Evolutionary conservation across 2,888 invertebrate species (phyloP), one percentile per base, ranked within the genome.

Genomic region (Nemoura dubitans): DNA sequence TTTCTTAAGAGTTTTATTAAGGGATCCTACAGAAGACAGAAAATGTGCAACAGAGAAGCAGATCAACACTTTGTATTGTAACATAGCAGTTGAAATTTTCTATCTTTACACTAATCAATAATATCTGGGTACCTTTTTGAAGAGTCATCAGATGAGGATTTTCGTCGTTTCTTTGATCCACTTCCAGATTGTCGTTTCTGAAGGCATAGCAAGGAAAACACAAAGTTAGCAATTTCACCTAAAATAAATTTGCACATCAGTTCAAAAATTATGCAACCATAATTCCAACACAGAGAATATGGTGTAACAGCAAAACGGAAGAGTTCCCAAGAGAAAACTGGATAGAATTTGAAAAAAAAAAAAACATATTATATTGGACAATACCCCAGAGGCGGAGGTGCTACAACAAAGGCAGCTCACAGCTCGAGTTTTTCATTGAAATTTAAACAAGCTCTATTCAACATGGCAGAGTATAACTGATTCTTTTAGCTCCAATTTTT

Each of bases 131-230:
- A 94, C 94, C 93, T 93, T 88, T 93, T 93, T 89, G 93, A 92
- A 29, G 93, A 93, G 90, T 93, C 93, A 87, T 93, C 93, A 84
- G 93, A 92, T 78, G 92, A 92, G 86, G 93, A 92, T 88, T 92
- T 92, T 88, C 92, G 92, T 90, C 93, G 93, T 92, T 93, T 94
- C 91, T 94, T 94, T 86, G 89, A 88, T 87, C 87, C 85, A 83
- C 86, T 85, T 76, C 86, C 88, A 81, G 90, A 89, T 88, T 93
- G 92, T 91, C 93, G 94, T 91, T 93, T 94, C 93, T 94, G 92
- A 86, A 87, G 86, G 86, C 91, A 91, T 90, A 90, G 91, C 90
- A 88, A 89, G 90, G 90, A 86, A 89, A 83, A 89, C 86, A 27
- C 83, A 87, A 87, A 86, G 86, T 86, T 92, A 92, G 92, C 92